A percentile compares a stretch with the other conserved stretches of the same genome.
Evolutionary conservation across 2,113 vertebrate genomes (phyloP).

Genomic region (Acanthochromis polyacanthus): DNA sequence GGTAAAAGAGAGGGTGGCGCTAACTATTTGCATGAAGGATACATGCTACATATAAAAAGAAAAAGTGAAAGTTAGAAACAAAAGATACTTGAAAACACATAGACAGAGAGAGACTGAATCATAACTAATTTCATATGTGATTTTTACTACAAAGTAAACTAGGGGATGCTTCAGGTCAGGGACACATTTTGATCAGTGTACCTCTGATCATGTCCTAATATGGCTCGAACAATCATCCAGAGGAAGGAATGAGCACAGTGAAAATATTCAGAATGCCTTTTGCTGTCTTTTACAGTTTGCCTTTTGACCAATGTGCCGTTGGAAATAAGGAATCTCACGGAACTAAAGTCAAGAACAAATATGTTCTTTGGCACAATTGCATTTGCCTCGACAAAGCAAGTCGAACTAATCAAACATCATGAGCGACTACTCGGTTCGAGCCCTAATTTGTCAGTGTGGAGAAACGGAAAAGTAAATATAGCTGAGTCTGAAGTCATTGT

Average conservation of each 20-base stretch:
- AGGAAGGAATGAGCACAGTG: background rate
- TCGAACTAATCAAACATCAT: background rate
- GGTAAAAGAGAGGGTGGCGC: slow-evolving; percentile 19
- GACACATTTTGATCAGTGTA: slow-evolving; percentile 5
- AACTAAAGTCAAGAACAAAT: background rate
- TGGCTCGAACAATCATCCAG: background rate
- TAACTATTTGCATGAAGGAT: slow-evolving; percentile 40
- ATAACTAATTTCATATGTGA: background rate
- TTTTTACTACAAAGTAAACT: slow-evolving; percentile 1
- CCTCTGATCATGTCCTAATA: background rate
- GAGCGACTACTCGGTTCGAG: no score
- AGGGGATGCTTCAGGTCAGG: slow-evolving; percentile 26
- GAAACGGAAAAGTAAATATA: background rate
- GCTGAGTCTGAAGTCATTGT: background rate
- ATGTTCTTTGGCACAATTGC: background rate
- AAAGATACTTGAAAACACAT: slow-evolving; percentile 3
- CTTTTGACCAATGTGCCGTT: background rate
- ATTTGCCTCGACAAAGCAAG: background rate
- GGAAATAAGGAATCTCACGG: background rate
- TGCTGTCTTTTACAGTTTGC: background rate
- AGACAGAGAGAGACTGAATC: background rate
- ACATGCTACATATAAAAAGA: background rate
- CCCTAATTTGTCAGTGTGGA: no score
- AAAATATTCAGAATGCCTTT: background rate
- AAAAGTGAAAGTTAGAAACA: background rate